Percentiles rank a stretch among this genome's conserved stretches.
These are phyloP conservation scores for Subacronicta megacephala DNA, from an alignment of 2,888 invertebrate species.

Conservation along the genomic window DNA sequence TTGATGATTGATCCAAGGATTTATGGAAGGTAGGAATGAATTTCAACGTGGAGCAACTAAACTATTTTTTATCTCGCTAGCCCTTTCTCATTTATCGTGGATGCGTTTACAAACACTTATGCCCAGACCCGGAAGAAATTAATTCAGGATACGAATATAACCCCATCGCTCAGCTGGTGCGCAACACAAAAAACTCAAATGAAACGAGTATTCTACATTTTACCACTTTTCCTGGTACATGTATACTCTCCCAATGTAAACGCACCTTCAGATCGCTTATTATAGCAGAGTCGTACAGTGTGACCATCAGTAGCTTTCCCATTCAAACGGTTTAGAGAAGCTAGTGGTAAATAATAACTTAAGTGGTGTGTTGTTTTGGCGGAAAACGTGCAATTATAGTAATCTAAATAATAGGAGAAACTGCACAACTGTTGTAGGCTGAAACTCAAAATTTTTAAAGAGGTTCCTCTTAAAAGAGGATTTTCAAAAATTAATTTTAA, in stretches of 20 bases:
- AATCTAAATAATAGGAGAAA: conserved; percentile 1
- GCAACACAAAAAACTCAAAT: too few relatives aligned
- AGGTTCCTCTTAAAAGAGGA: neutral
- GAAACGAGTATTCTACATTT: neutral
- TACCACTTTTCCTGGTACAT: neutral
- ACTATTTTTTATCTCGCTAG: too few relatives aligned
- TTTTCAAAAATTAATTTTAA: neutral
- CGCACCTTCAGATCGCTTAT: conserved; percentile 25
- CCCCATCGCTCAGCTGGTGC: too few relatives aligned
- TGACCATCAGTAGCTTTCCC: conserved; percentile 40
- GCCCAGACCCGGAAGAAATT: too few relatives aligned
- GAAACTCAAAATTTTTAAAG: neutral
- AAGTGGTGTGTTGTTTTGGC: conserved; percentile 3
- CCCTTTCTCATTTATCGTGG: too few relatives aligned
- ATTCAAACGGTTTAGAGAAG: conserved; percentile 38
- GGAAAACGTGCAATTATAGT: conserved; percentile 11
- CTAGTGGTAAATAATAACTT: conserved; percentile 30
- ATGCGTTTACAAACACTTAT: too few relatives aligned
- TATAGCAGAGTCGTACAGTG: conserved; percentile 29
- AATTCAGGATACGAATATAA: too few relatives aligned
- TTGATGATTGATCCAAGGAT: too few relatives aligned
- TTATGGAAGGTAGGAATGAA: too few relatives aligned
- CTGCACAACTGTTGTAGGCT: too few relatives aligned
- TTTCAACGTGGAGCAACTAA: too few relatives aligned
- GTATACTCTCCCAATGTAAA: conserved; percentile 10